Base-by-base conservation (phyloP, 2,888 invertebrate species). In the Oasisia sp. region DNA sequence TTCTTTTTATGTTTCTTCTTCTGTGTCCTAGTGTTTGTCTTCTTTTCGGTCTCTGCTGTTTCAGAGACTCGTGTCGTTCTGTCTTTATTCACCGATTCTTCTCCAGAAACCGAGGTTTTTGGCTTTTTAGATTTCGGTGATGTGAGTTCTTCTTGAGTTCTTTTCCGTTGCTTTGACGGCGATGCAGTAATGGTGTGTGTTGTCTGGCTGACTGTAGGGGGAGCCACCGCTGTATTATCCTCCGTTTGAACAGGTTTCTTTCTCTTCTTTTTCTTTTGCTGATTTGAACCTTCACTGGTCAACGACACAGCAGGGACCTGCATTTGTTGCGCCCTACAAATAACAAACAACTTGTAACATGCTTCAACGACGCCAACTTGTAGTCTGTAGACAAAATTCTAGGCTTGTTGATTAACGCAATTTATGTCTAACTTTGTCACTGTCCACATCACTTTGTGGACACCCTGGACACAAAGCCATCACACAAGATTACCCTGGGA, bases 21-120 rank as follows among this genome's bases (percentile, higher is more conserved):
- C 19, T 56, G 91, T 7, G 58, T 32, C 44, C 45, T 45, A 91
- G 58, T 92, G n/a, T 92, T 91, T 45, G 32, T 92, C 19, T 44
- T 50, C 14, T 5, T 50, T 32, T 50, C 32, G 5, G 92, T 89
- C 32, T 89, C 74, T 5, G 89, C 32, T 38, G 58, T 58, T 32
- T 45, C 27, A 1, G 50, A 91, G n/a, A 74, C 5, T 74, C 27
- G 56, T 74, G 5, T 91, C 45, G 11, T 38, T 45, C 19, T 91
- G 27, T 32, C 58, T 45, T 3, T n/a, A 27, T 32, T 91, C 90
- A 19, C 91, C 91, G 14, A 89, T 91, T 91, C 91, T 91, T 89
- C 38, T 38, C 27, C 44, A 89, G 32, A 89, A 91, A 50, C 32
- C 1, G 74, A 74, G 19, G 74, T 74, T 74, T 74, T 74, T n/a